These are phyloP conservation scores for Carposina sasakii DNA, from an alignment of 1,140 invertebrate species.

Conservation along the genomic window DNA sequence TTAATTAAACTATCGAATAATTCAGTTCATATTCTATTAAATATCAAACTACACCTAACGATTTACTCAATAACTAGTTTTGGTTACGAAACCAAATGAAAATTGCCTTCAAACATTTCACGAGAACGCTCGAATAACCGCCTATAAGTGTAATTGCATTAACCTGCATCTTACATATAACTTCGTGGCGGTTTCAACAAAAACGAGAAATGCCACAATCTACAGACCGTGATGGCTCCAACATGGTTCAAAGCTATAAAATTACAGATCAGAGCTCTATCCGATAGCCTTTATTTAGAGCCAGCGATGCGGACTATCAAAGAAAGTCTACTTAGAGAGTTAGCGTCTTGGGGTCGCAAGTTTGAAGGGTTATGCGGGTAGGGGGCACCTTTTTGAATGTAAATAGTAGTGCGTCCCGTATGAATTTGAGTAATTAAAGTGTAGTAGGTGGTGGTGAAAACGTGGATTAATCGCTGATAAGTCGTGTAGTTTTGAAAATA, in stretches of 20 bases:
- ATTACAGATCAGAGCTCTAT: conserved; percentile 71
- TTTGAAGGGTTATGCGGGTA: conserved; percentile 69
- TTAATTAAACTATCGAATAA: too few species aligned
- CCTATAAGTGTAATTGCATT: too few species aligned
- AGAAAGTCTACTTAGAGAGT: conserved; percentile 69
- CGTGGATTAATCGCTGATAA: too few species aligned
- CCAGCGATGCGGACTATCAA: conserved; percentile 67
- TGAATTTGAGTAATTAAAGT: conserved; percentile 72
- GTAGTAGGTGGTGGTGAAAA: conserved; percentile 22
- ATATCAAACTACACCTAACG: too few species aligned
- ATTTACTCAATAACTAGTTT: too few species aligned
- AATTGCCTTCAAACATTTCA: too few species aligned
- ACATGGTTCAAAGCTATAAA: conserved; percentile 64
- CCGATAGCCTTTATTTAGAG: conserved; percentile 63
- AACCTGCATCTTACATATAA: too few species aligned
- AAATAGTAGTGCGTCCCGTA: conserved; percentile 64
- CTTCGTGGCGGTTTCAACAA: conserved; percentile 31
- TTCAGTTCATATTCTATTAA: too few species aligned
- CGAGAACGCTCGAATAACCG: too few species aligned
- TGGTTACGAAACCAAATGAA: too few species aligned
- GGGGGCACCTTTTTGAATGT: conserved; percentile 62
- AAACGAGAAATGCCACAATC: conserved; percentile 54
- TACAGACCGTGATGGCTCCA: conserved; percentile 27
- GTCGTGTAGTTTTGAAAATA: too few species aligned
- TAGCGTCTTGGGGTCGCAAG: conserved; percentile 66